A percentile compares a stretch with the other conserved stretches of the same genome.
phyloP scores from a whole-genome alignment of 1,140 invertebrate genomes.

The Lethrus apterus region DNA sequence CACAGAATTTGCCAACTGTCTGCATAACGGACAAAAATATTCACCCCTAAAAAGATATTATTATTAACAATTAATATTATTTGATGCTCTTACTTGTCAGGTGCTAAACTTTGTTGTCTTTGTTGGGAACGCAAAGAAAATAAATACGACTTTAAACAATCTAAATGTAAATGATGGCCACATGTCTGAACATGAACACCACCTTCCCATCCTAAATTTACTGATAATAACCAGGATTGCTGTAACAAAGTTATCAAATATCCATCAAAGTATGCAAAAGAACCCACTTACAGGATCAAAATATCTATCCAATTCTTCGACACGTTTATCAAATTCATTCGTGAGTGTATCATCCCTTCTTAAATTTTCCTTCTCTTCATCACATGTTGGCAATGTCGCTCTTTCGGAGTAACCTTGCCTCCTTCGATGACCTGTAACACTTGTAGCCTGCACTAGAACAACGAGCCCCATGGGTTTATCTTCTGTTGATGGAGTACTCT shows the following conservation, averaged over 20 bases:
- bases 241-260: constrained; percentile 22
- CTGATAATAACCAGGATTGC: constrained; percentile 73
- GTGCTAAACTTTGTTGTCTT: constrained; percentile 62
- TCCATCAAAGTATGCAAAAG: background rate
- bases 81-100: constrained; percentile 49
- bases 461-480: constrained; percentile 86
- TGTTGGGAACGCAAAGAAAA: constrained; percentile 70
- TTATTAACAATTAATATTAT: constrained; percentile 8
- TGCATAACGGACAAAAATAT: constrained; percentile 88
- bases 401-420: constrained; percentile 48
- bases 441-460: constrained; percentile 79
- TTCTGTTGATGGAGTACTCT: constrained; percentile 75
- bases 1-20: constrained; percentile 88
- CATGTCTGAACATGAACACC: constrained; percentile 94
- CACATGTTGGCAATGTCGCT: constrained; percentile 55
- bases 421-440: constrained; percentile 69
- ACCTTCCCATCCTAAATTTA: constrained; percentile 87
- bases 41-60: constrained; percentile 57
- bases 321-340: constrained; percentile 57
- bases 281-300: constrained; percentile 59
- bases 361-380: constrained; percentile 50
- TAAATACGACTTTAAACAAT: constrained; percentile 85
- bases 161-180: constrained; percentile 90
- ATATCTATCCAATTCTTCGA: constrained; percentile 61
- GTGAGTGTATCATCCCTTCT: constrained; percentile 53